A percentile compares a stretch with the other conserved stretches of the same genome.
phyloP scores from a whole-genome alignment of 2,797 vertebrate genomes.

The Arrhamphus sclerolepis region DNA sequence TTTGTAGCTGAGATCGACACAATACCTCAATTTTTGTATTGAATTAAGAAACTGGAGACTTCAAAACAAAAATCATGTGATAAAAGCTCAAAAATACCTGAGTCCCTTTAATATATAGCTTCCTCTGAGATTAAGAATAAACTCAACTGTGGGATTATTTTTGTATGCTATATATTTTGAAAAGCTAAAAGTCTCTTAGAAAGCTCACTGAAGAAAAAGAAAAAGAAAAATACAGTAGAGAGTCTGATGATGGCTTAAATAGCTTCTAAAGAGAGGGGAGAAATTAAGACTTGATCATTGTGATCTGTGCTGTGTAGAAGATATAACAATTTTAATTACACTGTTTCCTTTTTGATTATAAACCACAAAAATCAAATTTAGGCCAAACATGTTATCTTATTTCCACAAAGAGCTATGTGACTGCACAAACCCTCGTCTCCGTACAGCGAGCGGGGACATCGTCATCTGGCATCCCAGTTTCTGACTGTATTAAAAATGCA shows the following conservation, averaged over 20 bases:
- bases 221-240: too few relatives aligned
- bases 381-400: background rate
- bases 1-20: too few relatives aligned
- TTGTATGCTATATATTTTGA: too few relatives aligned
- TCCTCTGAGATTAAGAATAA: background rate
- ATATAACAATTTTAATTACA: background rate
- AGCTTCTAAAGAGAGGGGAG: too few relatives aligned
- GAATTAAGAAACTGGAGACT: background rate
- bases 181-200: background rate
- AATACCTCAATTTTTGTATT: too few relatives aligned
- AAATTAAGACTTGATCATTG: background rate
- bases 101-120: too few relatives aligned
- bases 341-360: too few relatives aligned
- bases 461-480: constrained; percentile 40
- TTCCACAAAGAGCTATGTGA: background rate
- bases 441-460: constrained; percentile 24
- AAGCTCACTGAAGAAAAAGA: background rate
- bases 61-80: background rate
- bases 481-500: constrained; percentile 73
- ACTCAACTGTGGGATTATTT: too few relatives aligned
- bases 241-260: too few relatives aligned
- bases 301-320: background rate
- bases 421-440: constrained; percentile 21
- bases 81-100: background rate
- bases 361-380: background rate